Percentiles rank a stretch among this genome's conserved stretches.
Evolutionary conservation across 2,113 vertebrate genomes (phyloP).

Genomic region (Cyprinodon variegatus): DNA sequence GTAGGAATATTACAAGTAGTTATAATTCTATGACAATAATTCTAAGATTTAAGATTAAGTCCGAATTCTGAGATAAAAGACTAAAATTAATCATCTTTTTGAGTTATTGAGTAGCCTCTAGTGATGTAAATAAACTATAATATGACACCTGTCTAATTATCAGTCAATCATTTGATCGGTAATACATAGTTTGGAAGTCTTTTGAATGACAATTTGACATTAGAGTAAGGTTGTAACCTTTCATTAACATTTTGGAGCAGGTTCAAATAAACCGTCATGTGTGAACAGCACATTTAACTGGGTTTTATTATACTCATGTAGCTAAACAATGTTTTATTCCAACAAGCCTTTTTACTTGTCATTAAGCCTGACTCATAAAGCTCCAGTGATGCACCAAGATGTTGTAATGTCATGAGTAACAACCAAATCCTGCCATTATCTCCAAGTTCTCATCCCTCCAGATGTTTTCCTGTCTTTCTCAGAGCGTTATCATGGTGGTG

Average conservation of each 20-base stretch:
- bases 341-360: not conserved
- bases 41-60: too few relatives aligned
- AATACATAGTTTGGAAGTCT: not conserved
- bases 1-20: too few relatives aligned
- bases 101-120: too few relatives aligned
- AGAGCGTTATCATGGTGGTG: slow-evolving; percentile 99
- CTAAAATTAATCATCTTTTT: too few relatives aligned
- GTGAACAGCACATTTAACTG: not conserved
- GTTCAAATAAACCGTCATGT: not conserved
- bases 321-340: not conserved
- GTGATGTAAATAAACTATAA: not conserved
- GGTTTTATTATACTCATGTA: not conserved
- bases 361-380: not conserved
- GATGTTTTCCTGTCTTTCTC: slow-evolving; percentile 1
- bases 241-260: not conserved
- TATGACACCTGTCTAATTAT: not conserved
- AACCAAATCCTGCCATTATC: not conserved
- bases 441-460: not conserved
- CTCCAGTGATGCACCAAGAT: not conserved
- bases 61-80: too few relatives aligned
- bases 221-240: not conserved
- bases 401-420: not conserved
- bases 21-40: too few relatives aligned
- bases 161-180: not conserved
- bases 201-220: not conserved